A percentile compares a stretch with the other conserved stretches of the same genome.
phyloP scores from a whole-genome alignment of 2,113 vertebrate species.

The Gobio gobio region DNA sequence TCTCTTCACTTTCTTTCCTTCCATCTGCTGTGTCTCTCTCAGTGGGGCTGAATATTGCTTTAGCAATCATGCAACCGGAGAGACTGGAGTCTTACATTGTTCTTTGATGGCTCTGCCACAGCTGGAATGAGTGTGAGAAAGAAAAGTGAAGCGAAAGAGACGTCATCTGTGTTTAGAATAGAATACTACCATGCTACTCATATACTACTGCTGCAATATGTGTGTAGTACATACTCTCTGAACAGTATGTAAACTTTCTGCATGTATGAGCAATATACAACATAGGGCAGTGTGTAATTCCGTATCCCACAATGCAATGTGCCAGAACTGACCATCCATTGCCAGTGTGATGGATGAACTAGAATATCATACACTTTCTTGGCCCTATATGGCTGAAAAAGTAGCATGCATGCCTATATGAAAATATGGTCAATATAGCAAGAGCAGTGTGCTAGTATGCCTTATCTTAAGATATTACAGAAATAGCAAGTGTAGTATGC shows the following conservation, averaged over 20 bases:
- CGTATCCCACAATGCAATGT: neutral
- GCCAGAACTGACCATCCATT: neutral
- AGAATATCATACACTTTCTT: neutral
- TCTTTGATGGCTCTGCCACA: conserved; percentile 43
- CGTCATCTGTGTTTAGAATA: neutral
- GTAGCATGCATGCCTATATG: neutral
- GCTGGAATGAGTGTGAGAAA: conserved; percentile 1
- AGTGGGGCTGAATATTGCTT: conserved; percentile 47
- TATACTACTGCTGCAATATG: neutral
- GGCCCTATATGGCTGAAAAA: too few species aligned
- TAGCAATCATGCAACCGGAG: conserved; percentile 43
- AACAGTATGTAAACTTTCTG: neutral
- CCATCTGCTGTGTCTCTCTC: conserved; percentile 28
- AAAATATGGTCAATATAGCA: neutral
- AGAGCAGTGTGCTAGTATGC: neutral
- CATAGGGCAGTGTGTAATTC: neutral
- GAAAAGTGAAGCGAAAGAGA: conserved; percentile 3
- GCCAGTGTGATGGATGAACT: neutral
- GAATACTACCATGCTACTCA: neutral
- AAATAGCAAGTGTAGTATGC: neutral
- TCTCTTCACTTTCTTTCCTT: conserved; percentile 31
- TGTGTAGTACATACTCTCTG: neutral
- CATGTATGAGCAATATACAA: neutral
- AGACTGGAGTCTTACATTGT: conserved; percentile 46
- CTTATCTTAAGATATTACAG: neutral